Conservation (phyloP, 2,797 vertebrate genomes). For the Silurus lanzhouensis region DNA sequence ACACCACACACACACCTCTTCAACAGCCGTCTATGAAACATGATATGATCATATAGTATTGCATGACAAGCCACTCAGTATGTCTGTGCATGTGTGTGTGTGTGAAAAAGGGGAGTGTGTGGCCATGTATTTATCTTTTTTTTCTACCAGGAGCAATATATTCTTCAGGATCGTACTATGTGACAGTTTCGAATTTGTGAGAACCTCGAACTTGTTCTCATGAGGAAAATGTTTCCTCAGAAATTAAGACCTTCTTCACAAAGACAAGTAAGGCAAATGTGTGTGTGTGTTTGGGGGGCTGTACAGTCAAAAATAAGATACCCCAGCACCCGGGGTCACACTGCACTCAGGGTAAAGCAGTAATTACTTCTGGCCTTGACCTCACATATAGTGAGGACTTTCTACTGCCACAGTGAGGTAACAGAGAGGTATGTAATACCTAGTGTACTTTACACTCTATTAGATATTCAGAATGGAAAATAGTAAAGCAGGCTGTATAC, state of each 20-base stretch:
- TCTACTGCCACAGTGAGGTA: background rate
- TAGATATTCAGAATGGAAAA: background rate
- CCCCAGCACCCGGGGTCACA: conserved; percentile 39
- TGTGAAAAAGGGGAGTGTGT: background rate
- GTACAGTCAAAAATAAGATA: conserved; percentile 57
- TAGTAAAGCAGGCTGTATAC: background rate
- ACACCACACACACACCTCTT: conserved; percentile 27
- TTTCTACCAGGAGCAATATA: background rate
- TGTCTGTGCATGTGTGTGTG: conserved; percentile 35
- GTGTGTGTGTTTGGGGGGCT: conserved; percentile 23
- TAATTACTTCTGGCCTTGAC: conserved; percentile 55
- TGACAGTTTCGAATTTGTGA: background rate
- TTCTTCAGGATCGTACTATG: background rate
- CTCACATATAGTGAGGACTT: conserved; percentile 14
- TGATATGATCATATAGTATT: conserved; percentile 44
- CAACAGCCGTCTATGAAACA: conserved; percentile 29
- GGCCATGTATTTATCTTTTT: background rate
- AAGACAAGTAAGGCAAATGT: background rate
- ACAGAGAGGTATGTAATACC: background rate
- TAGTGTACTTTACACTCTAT: background rate
- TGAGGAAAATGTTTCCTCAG: background rate
- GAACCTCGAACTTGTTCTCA: background rate
- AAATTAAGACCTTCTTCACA: background rate
- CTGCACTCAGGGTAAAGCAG: conserved; percentile 38
- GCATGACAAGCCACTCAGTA: conserved; percentile 41